phyloP scores from a whole-genome alignment of 64 coral and sea anemone species.

The Catalaphyllia jardinei region DNA sequence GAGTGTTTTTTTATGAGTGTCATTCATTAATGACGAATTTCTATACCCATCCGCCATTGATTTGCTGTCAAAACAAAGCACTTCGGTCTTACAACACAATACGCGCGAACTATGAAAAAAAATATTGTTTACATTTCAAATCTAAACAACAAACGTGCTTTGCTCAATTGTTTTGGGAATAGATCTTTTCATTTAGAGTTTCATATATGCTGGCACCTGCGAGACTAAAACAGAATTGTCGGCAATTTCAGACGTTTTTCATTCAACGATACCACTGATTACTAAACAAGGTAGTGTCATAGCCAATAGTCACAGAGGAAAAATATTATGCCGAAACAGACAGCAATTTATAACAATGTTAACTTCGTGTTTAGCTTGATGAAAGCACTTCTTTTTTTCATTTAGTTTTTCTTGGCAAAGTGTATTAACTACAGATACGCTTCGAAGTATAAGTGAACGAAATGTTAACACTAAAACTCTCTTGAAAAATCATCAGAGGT shows the following conservation, averaged over 20 bases:
- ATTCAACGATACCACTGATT: background rate
- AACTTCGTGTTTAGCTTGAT: background rate
- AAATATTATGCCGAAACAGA: background rate
- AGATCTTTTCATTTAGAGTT: background rate
- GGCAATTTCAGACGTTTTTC: conserved; percentile 7
- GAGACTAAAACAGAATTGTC: conserved; percentile 9
- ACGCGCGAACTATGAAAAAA: background rate
- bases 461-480: conserved; percentile 11
- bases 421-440: background rate
- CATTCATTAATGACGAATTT: conserved; percentile 46
- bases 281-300: background rate
- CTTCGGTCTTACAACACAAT: background rate
- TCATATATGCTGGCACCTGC: conserved; percentile 11
- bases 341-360: background rate
- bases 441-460: background rate
- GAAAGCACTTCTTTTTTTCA: background rate
- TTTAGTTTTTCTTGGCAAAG: background rate
- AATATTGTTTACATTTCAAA: conserved; percentile 32
- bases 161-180: background rate
- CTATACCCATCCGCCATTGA: background rate
- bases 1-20: background rate
- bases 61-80: conserved; percentile 18
- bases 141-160: conserved; percentile 32
- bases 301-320: background rate
- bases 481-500: conserved; percentile 27